Base-by-base conservation (phyloP, 2,888 invertebrate species). In the Dryococelus australis region DNA sequence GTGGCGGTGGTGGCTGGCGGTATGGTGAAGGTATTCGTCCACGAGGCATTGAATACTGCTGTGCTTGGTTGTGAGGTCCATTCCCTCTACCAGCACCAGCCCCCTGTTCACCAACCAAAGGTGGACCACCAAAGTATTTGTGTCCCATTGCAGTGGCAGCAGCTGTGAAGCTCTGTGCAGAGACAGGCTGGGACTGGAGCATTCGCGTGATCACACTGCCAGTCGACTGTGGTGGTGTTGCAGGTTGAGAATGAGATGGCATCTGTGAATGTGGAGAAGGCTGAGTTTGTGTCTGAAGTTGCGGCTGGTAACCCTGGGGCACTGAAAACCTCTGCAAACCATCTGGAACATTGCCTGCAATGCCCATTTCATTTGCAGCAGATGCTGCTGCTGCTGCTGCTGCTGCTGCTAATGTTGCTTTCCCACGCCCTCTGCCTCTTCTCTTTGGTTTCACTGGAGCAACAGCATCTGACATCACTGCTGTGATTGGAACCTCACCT, bases 201-300 rank as follows among this genome's bases (percentile, higher is more conserved):
- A 95, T 94, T 89, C 95, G 92, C 13, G 95, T 95, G 84, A 95
- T 95, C 12, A 95, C 95, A 80, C 88, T 88, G 85, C 85, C 86
- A 20, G 84, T 51, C 28, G 79, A 35, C 27, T 86, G 84, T 86
- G 43, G 80, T 0, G 87, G 85, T 65, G 65, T 53, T 43, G 80
- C 24, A 26, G 81, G 13, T 20, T 47, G 47, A 47, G 86, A 51
- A 16, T 47, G 85, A 26, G 47, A 27, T 79, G 86, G 79, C 12
- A 43, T 79, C 80, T 79, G 80, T 26, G 79, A 81, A 9, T 86
- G 43, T 43, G 86, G n/a, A 65, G 65, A 65, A 24, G 65, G 65
- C 65, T 65, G 65, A 24, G 65, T n/a, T n/a, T 65, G 65, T 10
- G 10, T 65, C 65, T 65, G 86, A 28, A 26, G 86, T 84, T 43